Evolutionary conservation across 2,797 vertebrate genomes (phyloP).

Genomic region (Poecilia velifera): DNA sequence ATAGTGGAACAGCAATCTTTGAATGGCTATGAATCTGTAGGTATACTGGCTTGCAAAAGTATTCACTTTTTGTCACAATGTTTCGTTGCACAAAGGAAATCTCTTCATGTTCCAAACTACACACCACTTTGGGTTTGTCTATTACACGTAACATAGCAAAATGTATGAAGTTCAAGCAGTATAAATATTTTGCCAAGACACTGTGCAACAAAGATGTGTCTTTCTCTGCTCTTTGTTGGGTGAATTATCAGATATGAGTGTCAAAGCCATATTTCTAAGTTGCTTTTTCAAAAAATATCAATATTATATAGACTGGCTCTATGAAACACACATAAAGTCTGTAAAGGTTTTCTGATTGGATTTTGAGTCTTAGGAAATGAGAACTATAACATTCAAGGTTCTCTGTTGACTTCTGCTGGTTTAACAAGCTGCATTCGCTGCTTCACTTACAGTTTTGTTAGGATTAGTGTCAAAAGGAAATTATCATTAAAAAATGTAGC

Average conservation of each 20-base stretch:
- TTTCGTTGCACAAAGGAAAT: not conserved
- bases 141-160: not conserved
- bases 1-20: not conserved
- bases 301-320: not conserved
- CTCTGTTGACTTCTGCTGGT: not conserved
- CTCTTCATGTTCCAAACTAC: not conserved
- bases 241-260: not conserved
- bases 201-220: no score
- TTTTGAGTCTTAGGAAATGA: not conserved
- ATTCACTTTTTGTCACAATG: slow-evolving; percentile 1
- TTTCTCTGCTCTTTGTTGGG: not conserved
- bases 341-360: not conserved
- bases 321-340: not conserved
- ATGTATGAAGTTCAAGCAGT: not conserved
- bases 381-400: not conserved
- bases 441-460: not conserved
- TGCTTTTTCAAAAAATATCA: not conserved
- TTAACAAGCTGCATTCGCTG: not conserved
- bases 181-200: not conserved
- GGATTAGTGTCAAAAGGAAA: not conserved
- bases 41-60: not conserved
- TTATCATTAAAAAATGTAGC: not conserved
- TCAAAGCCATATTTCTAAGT: not conserved
- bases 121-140: not conserved
- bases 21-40: not conserved